Conservation (phyloP, 2,888 invertebrate genomes). For the Scaptomyza cyrtandrae region DNA sequence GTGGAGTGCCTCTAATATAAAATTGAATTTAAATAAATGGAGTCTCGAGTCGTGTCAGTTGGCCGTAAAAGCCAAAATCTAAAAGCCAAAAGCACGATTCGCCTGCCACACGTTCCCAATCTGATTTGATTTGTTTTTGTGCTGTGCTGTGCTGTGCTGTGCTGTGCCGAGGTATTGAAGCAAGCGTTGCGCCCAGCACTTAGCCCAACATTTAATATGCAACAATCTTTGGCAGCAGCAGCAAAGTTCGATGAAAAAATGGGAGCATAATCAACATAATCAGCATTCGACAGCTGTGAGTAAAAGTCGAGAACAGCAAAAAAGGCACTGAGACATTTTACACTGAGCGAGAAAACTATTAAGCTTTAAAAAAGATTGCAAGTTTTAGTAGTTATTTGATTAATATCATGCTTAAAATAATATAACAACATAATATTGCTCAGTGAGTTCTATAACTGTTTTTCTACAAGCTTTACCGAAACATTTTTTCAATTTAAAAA, state of each 20-base stretch:
- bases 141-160: no score
- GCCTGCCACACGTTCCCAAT: constrained; percentile 59
- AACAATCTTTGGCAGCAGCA: constrained; percentile 72
- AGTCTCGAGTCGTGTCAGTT: constrained; percentile 30
- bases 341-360: not conserved
- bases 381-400: no score
- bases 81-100: constrained; percentile 55
- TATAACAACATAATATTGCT: no score
- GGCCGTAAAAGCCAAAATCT: constrained; percentile 63
- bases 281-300: constrained; percentile 28
- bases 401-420: no score
- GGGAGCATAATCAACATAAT: constrained; percentile 60
- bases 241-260: constrained; percentile 20
- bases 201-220: constrained; percentile 74
- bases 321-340: not conserved
- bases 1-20: constrained; percentile 76
- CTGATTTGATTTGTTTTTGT: constrained; percentile 77
- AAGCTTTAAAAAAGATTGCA: not conserved
- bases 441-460: no score
- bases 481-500: no score
- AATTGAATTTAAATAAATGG: constrained; percentile 80
- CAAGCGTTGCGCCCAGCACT: constrained; percentile 63
- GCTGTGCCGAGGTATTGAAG: constrained; percentile 16
- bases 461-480: no score
- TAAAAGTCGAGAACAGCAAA: not conserved